Evolutionary conservation across 2,888 invertebrate species (phyloP), one percentile per base, ranked within the genome.

Genomic region (Leptopilina myrica): DNA sequence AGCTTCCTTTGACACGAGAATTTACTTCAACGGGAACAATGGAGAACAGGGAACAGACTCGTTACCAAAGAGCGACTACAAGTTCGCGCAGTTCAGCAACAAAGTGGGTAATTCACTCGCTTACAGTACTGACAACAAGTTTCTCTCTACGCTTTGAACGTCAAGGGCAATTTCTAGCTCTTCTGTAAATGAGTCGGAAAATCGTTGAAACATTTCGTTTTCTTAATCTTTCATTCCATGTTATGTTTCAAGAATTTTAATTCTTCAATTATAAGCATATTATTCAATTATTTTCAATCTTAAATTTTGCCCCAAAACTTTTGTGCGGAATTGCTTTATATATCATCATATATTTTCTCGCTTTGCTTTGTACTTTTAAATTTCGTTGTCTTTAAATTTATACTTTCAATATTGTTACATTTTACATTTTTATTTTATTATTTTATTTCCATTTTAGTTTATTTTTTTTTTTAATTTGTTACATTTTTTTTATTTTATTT

Each of bases 1-100:
- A 73, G 56, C 73, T 73, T 73, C 73, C 73, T 73, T 73, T 73
- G 73, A 73, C 73, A 73, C 40, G 40, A 73, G 56, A 73, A 73
- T 53, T 73, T 73, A 73, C 73, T 53, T 73, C 73, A 56, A 5
- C 33, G 33, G 53, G 73, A 73, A 59, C 73, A 73, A 73, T 73
- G 53, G 73, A 40, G 56, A 73, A 56, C 56, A 56, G 49, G 56
- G 73, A 56, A 73, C 73, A 73, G 73, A 59, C 69, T 73, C 69
- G 69, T 73, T 73, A 73, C 53, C 69, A 73, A 73, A 73, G 53
- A 33, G 33, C 56, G 56, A 59, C 73, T 73, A 73, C 56, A 73
- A 82, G 79, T 81, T 81, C 78, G 64, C 77, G 75, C 80, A 80
- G 79, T 81, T 82, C 78, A 81, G 73, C 77, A 77, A 64, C 78